Evolutionary conservation across 2,797 vertebrate species (phyloP).

Genomic region (Gorsachius magnificus): DNA sequence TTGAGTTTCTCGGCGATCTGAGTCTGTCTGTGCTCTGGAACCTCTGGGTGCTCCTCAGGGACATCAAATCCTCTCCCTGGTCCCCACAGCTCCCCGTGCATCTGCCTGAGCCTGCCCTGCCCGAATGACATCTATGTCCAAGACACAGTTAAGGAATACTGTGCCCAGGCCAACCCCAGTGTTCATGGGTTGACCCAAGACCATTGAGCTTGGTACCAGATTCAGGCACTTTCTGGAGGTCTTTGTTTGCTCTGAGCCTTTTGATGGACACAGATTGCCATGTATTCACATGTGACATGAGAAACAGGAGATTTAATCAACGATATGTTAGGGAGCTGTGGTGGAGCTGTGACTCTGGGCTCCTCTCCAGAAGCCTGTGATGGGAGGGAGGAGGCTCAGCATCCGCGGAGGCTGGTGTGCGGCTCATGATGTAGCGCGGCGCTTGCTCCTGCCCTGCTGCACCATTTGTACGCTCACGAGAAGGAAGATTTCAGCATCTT

Average conservation of each 20-base stretch:
- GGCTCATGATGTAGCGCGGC: fast-evolving
- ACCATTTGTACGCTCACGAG: fast-evolving
- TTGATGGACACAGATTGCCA: neutral
- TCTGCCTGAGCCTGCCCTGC: neutral
- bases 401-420: fast-evolving
- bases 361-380: neutral
- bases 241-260: neutral
- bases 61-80: neutral
- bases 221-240: neutral
- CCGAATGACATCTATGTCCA: neutral
- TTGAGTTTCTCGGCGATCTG: neutral
- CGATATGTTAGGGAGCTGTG: fast-evolving
- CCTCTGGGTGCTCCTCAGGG: neutral
- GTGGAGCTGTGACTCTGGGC: neutral
- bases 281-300: neutral
- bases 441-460: fast-evolving
- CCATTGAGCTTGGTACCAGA: fast-evolving
- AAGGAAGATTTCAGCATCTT: neutral
- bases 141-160: neutral
- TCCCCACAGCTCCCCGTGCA: fast-evolving
- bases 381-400: neutral
- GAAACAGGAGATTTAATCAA: neutral
- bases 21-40: neutral
- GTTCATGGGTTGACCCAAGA: neutral
- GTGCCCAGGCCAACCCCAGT: neutral